Evolutionary conservation across 2,113 vertebrate genomes (phyloP).

Genomic region (Zosterops japonicus): DNA sequence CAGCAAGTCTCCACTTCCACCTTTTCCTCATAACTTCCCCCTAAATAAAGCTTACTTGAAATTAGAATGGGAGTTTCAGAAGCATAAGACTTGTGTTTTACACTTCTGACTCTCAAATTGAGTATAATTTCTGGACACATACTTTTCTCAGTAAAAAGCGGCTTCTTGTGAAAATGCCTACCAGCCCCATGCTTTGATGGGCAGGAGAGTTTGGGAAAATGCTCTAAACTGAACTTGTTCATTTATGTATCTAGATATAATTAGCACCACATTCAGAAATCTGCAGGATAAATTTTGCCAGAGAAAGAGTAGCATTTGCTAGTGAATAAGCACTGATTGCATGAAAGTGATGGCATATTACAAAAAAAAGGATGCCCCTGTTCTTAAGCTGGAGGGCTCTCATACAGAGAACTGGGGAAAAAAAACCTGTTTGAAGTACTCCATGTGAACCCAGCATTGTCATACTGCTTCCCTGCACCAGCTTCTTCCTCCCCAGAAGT

Average conservation of each 20-base stretch:
- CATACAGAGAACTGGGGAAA: neutral
- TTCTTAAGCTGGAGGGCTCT: neutral
- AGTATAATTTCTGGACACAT: neutral
- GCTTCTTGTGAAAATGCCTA: neutral
- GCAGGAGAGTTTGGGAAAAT: neutral
- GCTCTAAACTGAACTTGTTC: neutral
- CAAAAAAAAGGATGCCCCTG: neutral
- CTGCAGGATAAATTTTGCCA: neutral
- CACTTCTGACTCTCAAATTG: neutral
- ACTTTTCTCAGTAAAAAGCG: neutral
- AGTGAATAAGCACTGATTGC: neutral
- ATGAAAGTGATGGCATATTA: neutral
- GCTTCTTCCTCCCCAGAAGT: neutral
- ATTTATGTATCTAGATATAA: neutral
- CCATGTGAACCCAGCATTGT: rapidly evolving
- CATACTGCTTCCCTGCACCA: neutral
- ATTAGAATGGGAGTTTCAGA: neutral
- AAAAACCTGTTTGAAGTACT: neutral
- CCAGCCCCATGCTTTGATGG: neutral
- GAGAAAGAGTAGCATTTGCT: neutral
- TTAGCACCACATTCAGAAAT: neutral
- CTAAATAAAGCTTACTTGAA: neutral
- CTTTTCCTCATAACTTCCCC: neutral
- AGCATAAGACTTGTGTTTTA: neutral
- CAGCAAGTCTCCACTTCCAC: neutral